Evolutionary conservation across 2,113 vertebrate species (phyloP).

Genomic region (Onychorhynchus coronatus): DNA sequence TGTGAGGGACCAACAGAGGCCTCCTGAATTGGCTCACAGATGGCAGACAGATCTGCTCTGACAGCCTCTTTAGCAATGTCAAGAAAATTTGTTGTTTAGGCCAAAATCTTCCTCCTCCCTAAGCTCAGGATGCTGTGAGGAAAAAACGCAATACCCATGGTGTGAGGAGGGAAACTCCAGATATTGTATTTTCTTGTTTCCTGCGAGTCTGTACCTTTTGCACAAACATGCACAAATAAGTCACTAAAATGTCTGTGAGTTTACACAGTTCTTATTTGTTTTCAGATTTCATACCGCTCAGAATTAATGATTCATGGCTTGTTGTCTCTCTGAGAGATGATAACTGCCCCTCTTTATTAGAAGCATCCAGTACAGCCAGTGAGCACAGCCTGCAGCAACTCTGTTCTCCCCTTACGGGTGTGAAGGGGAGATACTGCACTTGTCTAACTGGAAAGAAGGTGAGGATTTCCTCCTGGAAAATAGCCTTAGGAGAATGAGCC

Average conservation of each 20-base stretch:
- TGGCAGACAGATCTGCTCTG: neutral
- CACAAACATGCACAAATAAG: neutral
- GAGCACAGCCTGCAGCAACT: neutral
- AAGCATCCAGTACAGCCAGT: neutral
- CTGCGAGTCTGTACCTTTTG: neutral
- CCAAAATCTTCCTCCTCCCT: neutral
- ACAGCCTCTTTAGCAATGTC: neutral
- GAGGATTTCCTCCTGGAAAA: neutral
- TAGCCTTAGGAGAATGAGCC: neutral
- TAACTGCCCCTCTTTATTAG: neutral
- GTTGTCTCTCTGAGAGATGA: neutral
- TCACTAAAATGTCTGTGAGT: neutral
- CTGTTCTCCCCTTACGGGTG: neutral
- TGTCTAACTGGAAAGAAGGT: neutral
- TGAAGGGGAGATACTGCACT: neutral
- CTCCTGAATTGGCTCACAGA: neutral
- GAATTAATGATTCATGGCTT: neutral
- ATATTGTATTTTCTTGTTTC: neutral
- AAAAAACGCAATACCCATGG: neutral
- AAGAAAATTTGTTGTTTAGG: neutral
- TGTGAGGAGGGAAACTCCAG: neutral
- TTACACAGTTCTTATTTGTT: neutral
- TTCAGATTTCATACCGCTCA: neutral
- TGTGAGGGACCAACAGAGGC: accelerated
- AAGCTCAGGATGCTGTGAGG: neutral